Conservation (phyloP, 2,888 invertebrate species). For the Piscicola geometra region DNA sequence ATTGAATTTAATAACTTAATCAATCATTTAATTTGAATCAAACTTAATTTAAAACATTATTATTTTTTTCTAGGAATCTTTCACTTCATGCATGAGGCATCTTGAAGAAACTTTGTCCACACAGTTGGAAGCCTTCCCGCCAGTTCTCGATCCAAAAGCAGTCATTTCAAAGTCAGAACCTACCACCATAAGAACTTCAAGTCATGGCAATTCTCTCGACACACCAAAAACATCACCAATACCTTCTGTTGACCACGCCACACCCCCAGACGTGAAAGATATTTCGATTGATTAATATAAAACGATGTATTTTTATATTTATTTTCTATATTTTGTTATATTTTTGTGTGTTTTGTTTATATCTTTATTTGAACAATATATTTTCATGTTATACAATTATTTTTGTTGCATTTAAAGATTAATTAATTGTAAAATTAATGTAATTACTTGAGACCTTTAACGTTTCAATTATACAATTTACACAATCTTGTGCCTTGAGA, state of each 20-base stretch:
- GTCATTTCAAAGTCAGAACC: no score
- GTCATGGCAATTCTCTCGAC: not conserved
- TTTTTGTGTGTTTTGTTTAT: not conserved
- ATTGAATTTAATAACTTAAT: no score
- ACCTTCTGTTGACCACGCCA: not conserved
- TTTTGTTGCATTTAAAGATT: no score
- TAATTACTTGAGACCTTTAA: no score
- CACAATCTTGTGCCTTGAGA: no score
- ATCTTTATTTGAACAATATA: not conserved
- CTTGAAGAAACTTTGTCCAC: not conserved
- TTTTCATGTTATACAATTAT: no score
- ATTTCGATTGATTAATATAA: not conserved
- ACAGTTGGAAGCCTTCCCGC: not conserved
- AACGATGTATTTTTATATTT: no score
- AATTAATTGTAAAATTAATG: no score
- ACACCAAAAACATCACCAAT: slow-evolving; percentile 2
- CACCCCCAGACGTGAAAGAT: slow-evolving; percentile 3
- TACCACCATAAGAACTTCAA: not conserved
- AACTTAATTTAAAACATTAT: not conserved
- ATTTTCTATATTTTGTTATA: not conserved
- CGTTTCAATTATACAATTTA: no score
- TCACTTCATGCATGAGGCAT: not conserved
- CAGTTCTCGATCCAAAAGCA: not conserved
- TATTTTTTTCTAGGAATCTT: not conserved
- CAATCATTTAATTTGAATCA: no score